Base-by-base conservation (phyloP, 1,140 invertebrate species). In the Pseudomyrmex flavicornis region DNA sequence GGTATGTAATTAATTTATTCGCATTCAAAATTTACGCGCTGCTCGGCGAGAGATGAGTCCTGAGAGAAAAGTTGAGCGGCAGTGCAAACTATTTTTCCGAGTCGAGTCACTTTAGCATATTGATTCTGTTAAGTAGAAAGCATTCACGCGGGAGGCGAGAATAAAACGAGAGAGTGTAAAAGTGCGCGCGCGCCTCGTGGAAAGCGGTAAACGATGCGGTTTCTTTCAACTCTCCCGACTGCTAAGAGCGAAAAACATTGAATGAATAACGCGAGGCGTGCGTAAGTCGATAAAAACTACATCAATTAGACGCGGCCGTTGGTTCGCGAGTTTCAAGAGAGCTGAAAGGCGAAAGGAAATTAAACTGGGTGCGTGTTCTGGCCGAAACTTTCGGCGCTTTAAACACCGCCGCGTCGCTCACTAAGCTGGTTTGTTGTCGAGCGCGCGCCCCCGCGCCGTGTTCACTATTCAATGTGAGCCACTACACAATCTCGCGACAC, bases 181-280 rank as follows among this genome's bases (percentile, higher is more conserved):
- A 89, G 85, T 88, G 90, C 89, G 90, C 89, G 86, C 86, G 35
- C 86, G 35, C 35, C 35, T 35, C 68, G 85, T 85, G 83, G 85
- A 87, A 88, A 84, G 80, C 86, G 89, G 89, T 93, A 93, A 93
- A 92, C 92, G 91, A 92, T 93, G 93, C 90, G 93, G 92, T 93
- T 93, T 93, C 92, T 93, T 93, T 94, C 91, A 92, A 89, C 83
- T 75, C 86, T 83, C 35, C 35, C 76, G 84, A 26, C 88, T 86
- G 80, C 35, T 35, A 35, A 35, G 35, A 35, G 70, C 44, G 86
- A 88, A 90, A 91, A 91, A 82, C 90, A 83, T 82, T 90, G 90
- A 92, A 93, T 93, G 92, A 93, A 92, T 93, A 93, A 93, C 90
- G 88, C 85, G 79, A 86, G 89, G 87, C 91, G 89, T 91, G 90